These are phyloP conservation scores for Amorpha juglandis DNA, from an alignment of 2,888 invertebrate genomes.

Conservation along the genomic window DNA sequence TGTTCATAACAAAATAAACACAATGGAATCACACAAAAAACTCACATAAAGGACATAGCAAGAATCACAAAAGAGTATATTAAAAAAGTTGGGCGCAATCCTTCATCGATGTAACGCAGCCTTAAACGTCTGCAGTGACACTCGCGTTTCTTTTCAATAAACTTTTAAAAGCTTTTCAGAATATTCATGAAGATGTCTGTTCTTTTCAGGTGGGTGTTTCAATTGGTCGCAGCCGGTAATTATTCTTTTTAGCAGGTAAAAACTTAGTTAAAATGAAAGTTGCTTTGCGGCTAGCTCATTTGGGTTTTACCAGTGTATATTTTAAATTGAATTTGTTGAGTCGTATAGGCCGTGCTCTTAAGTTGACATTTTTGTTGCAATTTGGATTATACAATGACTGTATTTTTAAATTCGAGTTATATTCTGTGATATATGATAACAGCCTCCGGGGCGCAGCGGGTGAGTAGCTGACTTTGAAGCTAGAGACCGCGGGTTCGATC, in stretches of 20 bases:
- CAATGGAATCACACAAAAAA: neutral
- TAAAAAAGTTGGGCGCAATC: slow-evolving; percentile 15
- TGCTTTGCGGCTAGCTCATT: slow-evolving; percentile 39
- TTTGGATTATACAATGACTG: no score
- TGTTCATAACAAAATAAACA: neutral
- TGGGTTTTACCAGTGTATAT: slow-evolving; percentile 49
- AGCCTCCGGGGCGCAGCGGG: no score
- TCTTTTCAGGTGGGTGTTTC: slow-evolving; percentile 80
- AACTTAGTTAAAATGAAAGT: slow-evolving; percentile 60
- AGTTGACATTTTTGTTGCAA: neutral
- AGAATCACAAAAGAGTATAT: slow-evolving; percentile 5
- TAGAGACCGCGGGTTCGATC: no score
- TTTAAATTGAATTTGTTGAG: slow-evolving; percentile 44
- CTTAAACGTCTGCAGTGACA: slow-evolving; percentile 43
- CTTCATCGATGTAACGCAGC: slow-evolving; percentile 14
- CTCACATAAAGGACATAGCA: neutral
- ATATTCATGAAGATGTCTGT: slow-evolving; percentile 80
- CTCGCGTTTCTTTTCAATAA: slow-evolving; percentile 73
- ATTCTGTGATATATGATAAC: no score
- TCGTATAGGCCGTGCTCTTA: neutral
- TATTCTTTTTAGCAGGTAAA: slow-evolving; percentile 53
- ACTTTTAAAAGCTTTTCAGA: slow-evolving; percentile 76
- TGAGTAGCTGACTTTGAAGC: no score
- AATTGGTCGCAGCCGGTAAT: slow-evolving; percentile 61
- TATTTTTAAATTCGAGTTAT: no score